phyloP scores from a whole-genome alignment of 2,113 vertebrate genomes.

The Struthidea cinerea region DNA sequence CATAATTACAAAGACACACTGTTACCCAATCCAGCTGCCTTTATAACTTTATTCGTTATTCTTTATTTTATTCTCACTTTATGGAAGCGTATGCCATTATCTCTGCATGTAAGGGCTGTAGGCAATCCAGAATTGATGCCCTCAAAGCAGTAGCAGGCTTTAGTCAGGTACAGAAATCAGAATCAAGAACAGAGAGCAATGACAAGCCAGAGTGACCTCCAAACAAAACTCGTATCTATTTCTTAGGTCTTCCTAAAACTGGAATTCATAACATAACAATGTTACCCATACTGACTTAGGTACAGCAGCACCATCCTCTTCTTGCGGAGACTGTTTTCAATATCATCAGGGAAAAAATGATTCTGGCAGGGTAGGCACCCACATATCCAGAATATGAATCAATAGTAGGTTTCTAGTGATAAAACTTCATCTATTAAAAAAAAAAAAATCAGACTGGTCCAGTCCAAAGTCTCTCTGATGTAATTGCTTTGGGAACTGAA shows the following conservation, averaged over 20 bases:
- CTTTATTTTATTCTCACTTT: not conserved
- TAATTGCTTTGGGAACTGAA: conserved; percentile 9
- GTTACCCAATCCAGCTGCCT: not conserved
- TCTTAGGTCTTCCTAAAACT: not conserved
- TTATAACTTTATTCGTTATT: not conserved
- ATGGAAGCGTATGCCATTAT: rapidly evolving
- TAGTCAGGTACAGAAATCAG: not conserved
- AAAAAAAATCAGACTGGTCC: not conserved
- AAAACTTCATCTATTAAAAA: not conserved
- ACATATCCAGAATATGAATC: not conserved
- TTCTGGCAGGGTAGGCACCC: not conserved
- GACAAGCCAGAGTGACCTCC: not conserved
- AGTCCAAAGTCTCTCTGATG: not conserved
- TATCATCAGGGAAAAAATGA: not conserved
- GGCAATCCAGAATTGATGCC: not conserved
- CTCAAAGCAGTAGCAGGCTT: not conserved
- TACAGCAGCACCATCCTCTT: not conserved
- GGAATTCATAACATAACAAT: not conserved
- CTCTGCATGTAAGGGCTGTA: not conserved
- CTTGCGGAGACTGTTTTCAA: not conserved
- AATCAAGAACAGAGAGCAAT: not conserved
- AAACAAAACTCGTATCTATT: not conserved
- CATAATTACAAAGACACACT: not conserved
- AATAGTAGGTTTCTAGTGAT: not conserved
- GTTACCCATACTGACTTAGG: not conserved